Conservation (phyloP, 2,888 invertebrate genomes). For the Nebria brevicollis region DNA sequence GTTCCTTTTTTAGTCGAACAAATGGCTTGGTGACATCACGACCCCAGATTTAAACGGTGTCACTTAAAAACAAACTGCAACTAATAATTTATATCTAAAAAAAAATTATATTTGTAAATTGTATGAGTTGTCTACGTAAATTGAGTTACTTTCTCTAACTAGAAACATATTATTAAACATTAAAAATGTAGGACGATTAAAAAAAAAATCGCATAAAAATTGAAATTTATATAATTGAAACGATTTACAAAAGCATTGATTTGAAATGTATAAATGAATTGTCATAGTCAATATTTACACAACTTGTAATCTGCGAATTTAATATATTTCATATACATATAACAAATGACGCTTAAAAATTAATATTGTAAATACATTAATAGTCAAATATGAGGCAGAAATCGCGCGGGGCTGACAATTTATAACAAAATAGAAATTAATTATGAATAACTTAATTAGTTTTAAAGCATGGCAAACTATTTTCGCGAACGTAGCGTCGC, state of each 20-base stretch:
- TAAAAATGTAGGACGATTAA: no score
- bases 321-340: not conserved
- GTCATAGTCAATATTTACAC: not conserved
- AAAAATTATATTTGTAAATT: not conserved
- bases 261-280: not conserved
- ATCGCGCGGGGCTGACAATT: not conserved
- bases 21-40: slow-evolving; percentile 28
- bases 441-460: slow-evolving; percentile 45
- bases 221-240: no score
- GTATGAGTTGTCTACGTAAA: no score
- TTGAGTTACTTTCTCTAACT: no score
- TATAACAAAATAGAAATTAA: slow-evolving; percentile 42
- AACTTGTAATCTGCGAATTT: not conserved
- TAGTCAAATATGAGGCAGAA: not conserved
- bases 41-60: slow-evolving; percentile 23
- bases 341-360: not conserved
- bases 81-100: not conserved
- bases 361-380: not conserved
- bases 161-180: no score
- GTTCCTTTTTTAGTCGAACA: not conserved
- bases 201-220: no score
- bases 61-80: slow-evolving; percentile 21
- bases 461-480: slow-evolving; percentile 34
- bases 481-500: slow-evolving; percentile 23
- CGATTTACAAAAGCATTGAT: not conserved